Percentiles rank a stretch among this genome's conserved stretches.
Evolutionary conservation across 2,113 vertebrate species (phyloP).

Genomic region (Malurus elegans): DNA sequence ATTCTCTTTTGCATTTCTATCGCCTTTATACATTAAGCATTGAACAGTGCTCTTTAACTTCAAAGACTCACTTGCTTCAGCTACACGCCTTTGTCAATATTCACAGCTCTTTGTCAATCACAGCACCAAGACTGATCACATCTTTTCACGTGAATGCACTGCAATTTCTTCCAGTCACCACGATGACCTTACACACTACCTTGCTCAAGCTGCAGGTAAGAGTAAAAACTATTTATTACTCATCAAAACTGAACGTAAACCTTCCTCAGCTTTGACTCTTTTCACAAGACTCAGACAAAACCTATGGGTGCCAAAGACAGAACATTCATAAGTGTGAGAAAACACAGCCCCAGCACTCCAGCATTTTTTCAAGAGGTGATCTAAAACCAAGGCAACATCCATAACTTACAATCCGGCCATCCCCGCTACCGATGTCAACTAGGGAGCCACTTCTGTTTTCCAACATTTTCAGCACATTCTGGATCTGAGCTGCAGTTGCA

Average conservation of each 20-base stretch:
- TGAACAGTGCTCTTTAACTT: background rate
- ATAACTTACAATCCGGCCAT: conserved; percentile 90
- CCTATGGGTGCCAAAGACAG: background rate
- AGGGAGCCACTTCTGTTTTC: conserved; percentile 75
- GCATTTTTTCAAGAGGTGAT: fast-evolving
- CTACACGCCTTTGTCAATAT: background rate
- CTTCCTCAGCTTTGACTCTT: background rate
- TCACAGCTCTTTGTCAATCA: background rate
- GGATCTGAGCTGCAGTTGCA: conserved; percentile 84
- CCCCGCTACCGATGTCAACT: conserved; percentile 92
- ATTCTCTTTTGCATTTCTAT: background rate
- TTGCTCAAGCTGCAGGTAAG: background rate
- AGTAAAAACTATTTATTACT: background rate
- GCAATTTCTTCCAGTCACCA: background rate
- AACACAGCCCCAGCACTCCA: fast-evolving
- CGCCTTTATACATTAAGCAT: background rate
- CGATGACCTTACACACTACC: background rate
- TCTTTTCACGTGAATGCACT: fast-evolving
- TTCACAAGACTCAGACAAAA: background rate
- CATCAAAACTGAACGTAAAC: background rate
- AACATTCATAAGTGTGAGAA: background rate
- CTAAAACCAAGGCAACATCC: fast-evolving
- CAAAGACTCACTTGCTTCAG: background rate
- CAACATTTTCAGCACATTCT: conserved; percentile 83
- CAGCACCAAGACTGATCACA: fast-evolving